Base-by-base conservation (phyloP, 2,797 vertebrate species). In the Enteromius fasciolatus region DNA sequence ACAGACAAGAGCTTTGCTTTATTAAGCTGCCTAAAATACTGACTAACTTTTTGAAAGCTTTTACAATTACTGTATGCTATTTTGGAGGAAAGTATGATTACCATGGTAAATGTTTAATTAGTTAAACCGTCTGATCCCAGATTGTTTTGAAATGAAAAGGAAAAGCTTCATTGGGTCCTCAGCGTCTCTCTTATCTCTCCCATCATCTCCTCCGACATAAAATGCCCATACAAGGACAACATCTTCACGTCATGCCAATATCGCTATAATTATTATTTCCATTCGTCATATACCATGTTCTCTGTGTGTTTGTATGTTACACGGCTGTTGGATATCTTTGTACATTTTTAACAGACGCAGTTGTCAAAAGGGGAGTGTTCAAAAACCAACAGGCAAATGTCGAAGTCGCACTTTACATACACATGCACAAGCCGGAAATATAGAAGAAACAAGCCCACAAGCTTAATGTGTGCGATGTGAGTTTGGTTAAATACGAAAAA, bases 301-400 rank as follows among this genome's bases (percentile, higher is more conserved):
- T 17, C 44, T 31, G 28, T 31, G 28, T 61, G 57, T 72, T 15
- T 57, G 33, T 7, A 48, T 74, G 57, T 70, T 31, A 31, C 23
- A 80, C 3, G 31, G 33, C 18, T 54, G 17, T 36, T n/a, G 20
- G 67, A 11, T 4, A 23, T 41, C 12, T 67, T n/a, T 63, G 9
- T 20, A 54, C 46, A 75, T 75, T 76, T 31, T 17, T 41, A 57
- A 11, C 4, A 39, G 72, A 41, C 50, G 23, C 14, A 73, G 41
- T 76, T 75, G 83, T 81, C 75, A 82, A 82, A 85, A 78, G 77
- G 31, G 79, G 87, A 74, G 84, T 86, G 86, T 69, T 61, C 63
- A 10, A 15, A 25, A 39, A 59, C 20, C 39, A 23, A 14, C 81
- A 63, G n/a, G 28, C 39, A 76, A 69, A 76, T 82, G 54, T 61